A percentile compares a stretch with the other conserved stretches of the same genome.
These are phyloP conservation scores for Brevimyrus niger DNA, from an alignment of 2,113 vertebrate species.

Conservation along the genomic window DNA sequence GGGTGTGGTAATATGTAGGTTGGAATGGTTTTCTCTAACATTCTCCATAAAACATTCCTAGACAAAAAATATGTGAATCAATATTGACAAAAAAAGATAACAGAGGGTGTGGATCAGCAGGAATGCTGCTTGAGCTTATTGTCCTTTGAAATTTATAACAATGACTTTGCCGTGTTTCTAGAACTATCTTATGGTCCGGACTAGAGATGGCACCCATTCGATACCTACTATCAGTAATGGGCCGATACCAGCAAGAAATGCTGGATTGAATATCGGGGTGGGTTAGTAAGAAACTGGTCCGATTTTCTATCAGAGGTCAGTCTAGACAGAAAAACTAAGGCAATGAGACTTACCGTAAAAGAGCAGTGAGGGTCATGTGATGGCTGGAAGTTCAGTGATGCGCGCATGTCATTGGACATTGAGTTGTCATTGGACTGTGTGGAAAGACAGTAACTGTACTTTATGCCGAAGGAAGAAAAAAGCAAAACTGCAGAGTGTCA, in stretches of 20 bases:
- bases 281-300: background rate
- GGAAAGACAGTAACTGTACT: background rate
- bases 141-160: background rate
- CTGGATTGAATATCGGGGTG: background rate
- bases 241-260: background rate
- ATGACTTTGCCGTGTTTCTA: background rate
- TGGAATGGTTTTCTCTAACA: background rate
- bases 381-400: background rate
- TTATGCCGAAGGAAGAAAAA: background rate
- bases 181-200: background rate
- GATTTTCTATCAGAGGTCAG: background rate
- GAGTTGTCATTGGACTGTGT: background rate
- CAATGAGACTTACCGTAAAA: background rate
- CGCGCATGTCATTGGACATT: background rate
- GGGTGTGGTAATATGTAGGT: background rate
- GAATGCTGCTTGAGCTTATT: background rate
- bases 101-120: background rate
- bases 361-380: background rate
- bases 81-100: constrained; percentile 2
- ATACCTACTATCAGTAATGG: background rate
- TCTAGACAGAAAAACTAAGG: background rate
- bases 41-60: background rate
- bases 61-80: background rate
- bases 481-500: background rate
- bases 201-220: background rate